Evolutionary conservation across 2,113 vertebrate species (phyloP).

Genomic region (Choloepus hoffmanni): DNA sequence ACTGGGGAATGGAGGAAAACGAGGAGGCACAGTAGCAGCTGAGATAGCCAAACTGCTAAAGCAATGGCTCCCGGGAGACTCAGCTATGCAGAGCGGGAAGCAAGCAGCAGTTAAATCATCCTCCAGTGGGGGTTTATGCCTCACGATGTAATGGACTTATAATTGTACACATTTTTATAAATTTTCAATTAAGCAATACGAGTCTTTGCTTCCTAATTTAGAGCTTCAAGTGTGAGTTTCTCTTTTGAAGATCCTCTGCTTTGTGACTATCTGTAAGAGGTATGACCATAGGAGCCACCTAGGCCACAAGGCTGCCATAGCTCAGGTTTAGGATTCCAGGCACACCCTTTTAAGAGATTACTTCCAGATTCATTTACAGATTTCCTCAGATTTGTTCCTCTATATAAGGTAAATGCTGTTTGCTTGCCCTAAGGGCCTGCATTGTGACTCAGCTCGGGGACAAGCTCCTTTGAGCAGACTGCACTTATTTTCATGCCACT

Average conservation of each 20-base stretch:
- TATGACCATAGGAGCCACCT: background rate
- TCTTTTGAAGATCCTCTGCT: constrained; percentile 67
- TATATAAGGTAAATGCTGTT: background rate
- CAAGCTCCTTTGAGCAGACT: background rate
- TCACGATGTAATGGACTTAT: constrained; percentile 82
- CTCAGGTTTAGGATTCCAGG: constrained; percentile 45
- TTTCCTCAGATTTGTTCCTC: constrained; percentile 20
- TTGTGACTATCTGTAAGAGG: constrained; percentile 33
- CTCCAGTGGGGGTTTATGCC: constrained; percentile 68
- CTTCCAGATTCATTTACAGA: constrained; percentile 52
- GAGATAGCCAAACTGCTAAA: constrained; percentile 72
- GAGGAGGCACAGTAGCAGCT: constrained; percentile 51
- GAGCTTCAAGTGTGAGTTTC: constrained; percentile 62
- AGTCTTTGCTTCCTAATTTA: constrained; percentile 82
- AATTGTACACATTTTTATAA: constrained; percentile 83
- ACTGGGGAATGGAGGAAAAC: constrained; percentile 72
- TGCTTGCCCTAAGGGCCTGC: background rate
- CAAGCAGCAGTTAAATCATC: constrained; percentile 63
- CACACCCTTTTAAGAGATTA: background rate
- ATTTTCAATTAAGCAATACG: constrained; percentile 85
- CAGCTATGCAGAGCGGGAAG: constrained; percentile 42
- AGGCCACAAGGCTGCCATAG: background rate
- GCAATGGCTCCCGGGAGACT: constrained; percentile 65
- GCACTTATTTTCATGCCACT: constrained; percentile 27
- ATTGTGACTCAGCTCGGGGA: background rate